These are phyloP conservation scores for Maconellicoccus hirsutus DNA, from an alignment of 1,140 invertebrate species.

Conservation along the genomic window DNA sequence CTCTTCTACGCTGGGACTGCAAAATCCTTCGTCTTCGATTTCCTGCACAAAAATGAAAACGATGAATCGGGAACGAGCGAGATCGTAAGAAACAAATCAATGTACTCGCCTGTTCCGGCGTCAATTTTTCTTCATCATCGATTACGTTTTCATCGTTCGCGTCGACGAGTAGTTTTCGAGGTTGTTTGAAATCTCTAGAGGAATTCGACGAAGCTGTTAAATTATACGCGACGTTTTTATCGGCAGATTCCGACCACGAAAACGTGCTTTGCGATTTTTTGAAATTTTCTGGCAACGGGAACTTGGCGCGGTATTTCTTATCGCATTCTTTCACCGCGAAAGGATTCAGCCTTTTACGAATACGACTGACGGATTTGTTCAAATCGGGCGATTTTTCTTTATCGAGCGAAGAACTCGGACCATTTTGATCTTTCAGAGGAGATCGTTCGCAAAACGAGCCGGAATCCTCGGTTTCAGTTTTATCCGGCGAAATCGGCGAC, in stretches of 20 bases:
- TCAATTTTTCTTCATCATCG: neutral
- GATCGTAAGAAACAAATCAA: neutral
- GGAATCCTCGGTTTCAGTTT: neutral
- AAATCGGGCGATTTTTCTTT: neutral
- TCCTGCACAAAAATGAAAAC: neutral
- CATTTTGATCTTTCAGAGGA: neutral
- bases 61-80: neutral
- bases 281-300: neutral
- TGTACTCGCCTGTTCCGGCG: neutral
- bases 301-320: neutral
- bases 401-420: neutral
- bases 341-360: neutral
- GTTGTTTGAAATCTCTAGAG: neutral
- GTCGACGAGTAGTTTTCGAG: neutral
- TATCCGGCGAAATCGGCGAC: neutral
- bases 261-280: neutral
- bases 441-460: neutral
- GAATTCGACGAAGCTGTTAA: too few species aligned
- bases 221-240: neutral
- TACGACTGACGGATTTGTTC: neutral
- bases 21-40: slow-evolving; percentile 25
- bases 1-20: neutral
- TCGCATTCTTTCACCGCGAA: neutral
- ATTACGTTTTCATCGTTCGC: neutral
- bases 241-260: neutral